Evolutionary conservation across 2,888 invertebrate genomes (phyloP), one percentile per base, ranked within the genome.

Genomic region (Latrodectus hesperus): DNA sequence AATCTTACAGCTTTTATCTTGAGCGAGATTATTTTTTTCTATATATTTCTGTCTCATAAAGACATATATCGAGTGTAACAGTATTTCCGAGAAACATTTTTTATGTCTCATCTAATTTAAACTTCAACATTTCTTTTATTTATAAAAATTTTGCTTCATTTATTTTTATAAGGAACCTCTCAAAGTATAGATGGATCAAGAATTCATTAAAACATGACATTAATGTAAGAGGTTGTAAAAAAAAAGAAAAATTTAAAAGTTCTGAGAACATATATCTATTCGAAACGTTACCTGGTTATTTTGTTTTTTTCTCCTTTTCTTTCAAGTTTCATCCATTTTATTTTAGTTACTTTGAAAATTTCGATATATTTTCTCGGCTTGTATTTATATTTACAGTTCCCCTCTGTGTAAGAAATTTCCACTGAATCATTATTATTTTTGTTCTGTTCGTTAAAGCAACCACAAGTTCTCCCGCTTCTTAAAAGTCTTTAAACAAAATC

Each of bases 151-250:
- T 73, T 68, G 55, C 49, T 71, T 64, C 74, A 85, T 79, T 85
- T 78, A 60, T 79, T 74, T 85, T 74, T 68, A 74, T 79, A 77
- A 68, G 65, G 73, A 52, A 49, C 26, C 17, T 17, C n/a, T n/a
- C 71, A 52, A 70, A 53, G 49, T 64, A 68, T 26, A 52, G 64
- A 68, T 55, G 70, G 74, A 85, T 79, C 73, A 85, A 53, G 51
- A 51, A 79, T 74, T 85, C 84, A 85, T 79, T 85, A 79, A 85
- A 79, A 85, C 74, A 74, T 53, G 73, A 78, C 68, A 78, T 75
- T 74, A 75, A 9, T 16, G 51, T 70, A 65, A 68, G 67, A 78
- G 38, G 53, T 26, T 60, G 11, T 26, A 17, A 22, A 26, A 68
- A 11, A 17, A 68, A 68, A 17, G 22, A 22, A 22, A 68, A 68